phyloP scores from a whole-genome alignment of 1,140 invertebrate species.

The Schlechtendalia chinensis region DNA sequence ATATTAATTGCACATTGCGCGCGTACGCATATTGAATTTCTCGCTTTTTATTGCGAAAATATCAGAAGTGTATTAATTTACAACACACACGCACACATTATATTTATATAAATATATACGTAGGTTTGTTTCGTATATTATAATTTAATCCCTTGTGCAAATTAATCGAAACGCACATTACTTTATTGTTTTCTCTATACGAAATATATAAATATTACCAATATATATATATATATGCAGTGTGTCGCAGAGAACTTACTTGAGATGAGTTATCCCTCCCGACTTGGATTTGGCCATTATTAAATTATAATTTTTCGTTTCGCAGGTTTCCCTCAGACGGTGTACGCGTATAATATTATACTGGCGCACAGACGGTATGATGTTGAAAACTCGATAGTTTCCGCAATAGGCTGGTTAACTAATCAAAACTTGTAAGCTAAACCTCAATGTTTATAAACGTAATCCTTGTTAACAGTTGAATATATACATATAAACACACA shows the following conservation, averaged over 20 bases:
- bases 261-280: constrained; percentile 18
- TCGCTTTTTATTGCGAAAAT: not conserved
- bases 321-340: not conserved
- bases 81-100: not conserved
- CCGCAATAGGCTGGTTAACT: no score
- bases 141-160: no score
- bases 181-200: not conserved
- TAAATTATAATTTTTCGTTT: not conserved
- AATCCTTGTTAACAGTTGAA: no score
- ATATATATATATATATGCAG: not conserved
- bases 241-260: constrained; percentile 9
- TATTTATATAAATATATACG: not conserved
- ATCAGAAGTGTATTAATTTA: not conserved
- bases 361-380: no score
- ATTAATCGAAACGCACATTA: no score
- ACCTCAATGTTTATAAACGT: no score
- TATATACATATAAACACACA: no score
- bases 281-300: constrained; percentile 41
- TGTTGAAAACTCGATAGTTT: no score
- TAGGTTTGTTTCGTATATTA: no score
- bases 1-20: not conserved
- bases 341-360: no score
- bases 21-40: not conserved
- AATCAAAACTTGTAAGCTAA: no score
- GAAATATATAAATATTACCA: not conserved